These are phyloP conservation scores for Endomychus coccineus DNA, from an alignment of 2,888 invertebrate species.

Conservation along the genomic window DNA sequence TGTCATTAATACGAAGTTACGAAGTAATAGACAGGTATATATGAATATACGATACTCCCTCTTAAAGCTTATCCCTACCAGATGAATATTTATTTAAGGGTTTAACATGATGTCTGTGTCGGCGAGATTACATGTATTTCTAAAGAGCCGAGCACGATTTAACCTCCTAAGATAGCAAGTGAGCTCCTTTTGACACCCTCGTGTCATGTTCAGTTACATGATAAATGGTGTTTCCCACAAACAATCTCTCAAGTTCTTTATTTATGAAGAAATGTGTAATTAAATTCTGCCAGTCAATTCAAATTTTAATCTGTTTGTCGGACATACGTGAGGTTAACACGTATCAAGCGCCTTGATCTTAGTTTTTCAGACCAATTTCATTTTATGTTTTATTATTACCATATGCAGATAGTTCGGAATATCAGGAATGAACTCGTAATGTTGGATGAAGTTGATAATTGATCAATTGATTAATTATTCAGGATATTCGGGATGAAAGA, in stretches of 20 bases:
- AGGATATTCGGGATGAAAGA: no score
- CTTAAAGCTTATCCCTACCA: not conserved
- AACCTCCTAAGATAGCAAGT: not conserved
- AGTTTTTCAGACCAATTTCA: no score
- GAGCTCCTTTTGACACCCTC: constrained; percentile 34
- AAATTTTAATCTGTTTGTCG: constrained; percentile 18
- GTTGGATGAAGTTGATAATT: no score
- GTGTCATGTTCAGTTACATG: constrained; percentile 35
- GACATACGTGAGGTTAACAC: no score
- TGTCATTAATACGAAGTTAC: no score
- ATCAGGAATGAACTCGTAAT: no score
- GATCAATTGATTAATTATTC: no score
- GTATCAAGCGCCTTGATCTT: no score
- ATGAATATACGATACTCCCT: no score
- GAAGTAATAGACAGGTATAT: no score
- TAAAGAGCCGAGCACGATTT: not conserved
- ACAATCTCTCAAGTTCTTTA: constrained; percentile 28
- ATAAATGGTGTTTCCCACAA: constrained; percentile 35
- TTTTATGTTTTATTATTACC: no score
- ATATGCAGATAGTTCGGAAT: no score
- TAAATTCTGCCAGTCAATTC: constrained; percentile 37
- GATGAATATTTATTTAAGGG: constrained; percentile 1
- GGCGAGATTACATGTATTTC: constrained; percentile 1
- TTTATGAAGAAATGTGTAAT: constrained; percentile 32
- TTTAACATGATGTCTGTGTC: not conserved